These are phyloP conservation scores for Malurus splendens DNA, from an alignment of 2,797 vertebrate genomes.

Conservation along the genomic window DNA sequence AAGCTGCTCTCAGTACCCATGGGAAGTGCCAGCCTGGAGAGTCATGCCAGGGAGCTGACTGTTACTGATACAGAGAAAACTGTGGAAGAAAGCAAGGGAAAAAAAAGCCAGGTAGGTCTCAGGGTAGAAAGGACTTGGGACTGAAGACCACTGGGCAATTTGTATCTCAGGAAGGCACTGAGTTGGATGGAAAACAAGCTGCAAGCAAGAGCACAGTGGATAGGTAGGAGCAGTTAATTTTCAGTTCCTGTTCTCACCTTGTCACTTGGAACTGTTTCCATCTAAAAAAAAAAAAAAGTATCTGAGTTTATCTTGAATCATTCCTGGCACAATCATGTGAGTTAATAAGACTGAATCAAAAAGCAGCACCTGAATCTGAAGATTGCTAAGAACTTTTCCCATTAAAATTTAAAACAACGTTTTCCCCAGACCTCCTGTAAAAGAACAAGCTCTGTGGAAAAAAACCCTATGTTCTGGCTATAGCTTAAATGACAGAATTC, in stretches of 20 bases:
- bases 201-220: not conserved
- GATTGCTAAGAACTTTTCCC: not conserved
- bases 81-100: not conserved
- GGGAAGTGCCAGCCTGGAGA: not conserved
- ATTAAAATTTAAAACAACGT: not conserved
- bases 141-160: not conserved
- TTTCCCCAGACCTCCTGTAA: not conserved
- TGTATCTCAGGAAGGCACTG: not conserved
- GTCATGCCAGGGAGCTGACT: not conserved
- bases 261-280: not conserved
- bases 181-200: not conserved
- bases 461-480: fast-evolving
- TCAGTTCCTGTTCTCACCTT: not conserved
- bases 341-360: not conserved
- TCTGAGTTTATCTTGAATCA: not conserved
- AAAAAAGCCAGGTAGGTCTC: not conserved
- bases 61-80: not conserved
- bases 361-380: not conserved
- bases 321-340: not conserved
- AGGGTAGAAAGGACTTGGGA: not conserved
- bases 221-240: not conserved
- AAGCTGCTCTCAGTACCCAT: not conserved
- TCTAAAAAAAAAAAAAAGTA: not conserved
- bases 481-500: not conserved
- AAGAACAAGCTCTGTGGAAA: not conserved